Conservation (phyloP, 2,797 vertebrate genomes). For the Danio choprae region DNA sequence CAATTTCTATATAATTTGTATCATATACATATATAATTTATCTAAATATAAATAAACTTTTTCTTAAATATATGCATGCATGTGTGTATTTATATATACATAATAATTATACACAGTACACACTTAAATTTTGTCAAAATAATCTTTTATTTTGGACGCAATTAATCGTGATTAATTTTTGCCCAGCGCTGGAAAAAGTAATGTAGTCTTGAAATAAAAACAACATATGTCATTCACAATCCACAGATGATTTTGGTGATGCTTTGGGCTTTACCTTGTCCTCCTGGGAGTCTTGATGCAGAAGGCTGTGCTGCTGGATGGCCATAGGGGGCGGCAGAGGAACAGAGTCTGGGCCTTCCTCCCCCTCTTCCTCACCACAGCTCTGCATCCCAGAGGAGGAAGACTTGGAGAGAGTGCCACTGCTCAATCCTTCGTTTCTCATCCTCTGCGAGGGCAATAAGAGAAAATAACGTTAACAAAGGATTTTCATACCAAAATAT, state of each 20-base stretch:
- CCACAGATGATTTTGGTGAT: neutral
- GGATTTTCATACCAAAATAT: neutral
- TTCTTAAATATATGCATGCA: no score
- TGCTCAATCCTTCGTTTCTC: conserved; percentile 94
- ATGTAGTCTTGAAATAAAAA: no score
- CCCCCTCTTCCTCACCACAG: conserved; percentile 97
- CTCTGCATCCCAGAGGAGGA: conserved; percentile 99
- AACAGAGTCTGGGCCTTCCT: conserved; percentile 92
- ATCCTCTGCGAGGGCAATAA: conserved; percentile 82
- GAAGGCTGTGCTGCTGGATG: conserved; percentile 98
- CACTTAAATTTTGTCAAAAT: no score
- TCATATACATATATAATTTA: no score
- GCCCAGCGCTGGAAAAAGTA: no score
- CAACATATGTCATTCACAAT: no score
- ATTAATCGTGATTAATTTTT: no score
- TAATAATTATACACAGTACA: no score
- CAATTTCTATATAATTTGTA: no score
- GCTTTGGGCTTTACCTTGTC: conserved; percentile 86
- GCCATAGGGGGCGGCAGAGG: conserved; percentile 97
- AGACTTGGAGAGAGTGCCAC: conserved; percentile 96
- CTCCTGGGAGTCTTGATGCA: conserved; percentile 94
- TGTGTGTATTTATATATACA: no score
- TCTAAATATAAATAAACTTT: no score
- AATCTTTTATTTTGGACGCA: no score
- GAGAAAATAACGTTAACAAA: neutral